phyloP scores from a whole-genome alignment of 2,113 vertebrate genomes.

The Limanda limanda region DNA sequence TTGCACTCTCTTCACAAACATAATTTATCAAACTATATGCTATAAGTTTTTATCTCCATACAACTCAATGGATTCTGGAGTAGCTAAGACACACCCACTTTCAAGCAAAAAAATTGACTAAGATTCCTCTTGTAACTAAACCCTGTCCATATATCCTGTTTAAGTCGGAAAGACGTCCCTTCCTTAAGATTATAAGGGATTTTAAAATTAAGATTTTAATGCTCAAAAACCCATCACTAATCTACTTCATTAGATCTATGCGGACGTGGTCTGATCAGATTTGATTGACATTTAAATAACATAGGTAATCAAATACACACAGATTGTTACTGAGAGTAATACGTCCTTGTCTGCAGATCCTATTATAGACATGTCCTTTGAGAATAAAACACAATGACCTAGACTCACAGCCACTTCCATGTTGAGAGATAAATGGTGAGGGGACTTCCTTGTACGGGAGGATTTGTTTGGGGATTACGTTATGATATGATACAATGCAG shows the following conservation, averaged over 20 bases:
- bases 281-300: neutral
- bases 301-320: conserved; percentile 11
- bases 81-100: neutral
- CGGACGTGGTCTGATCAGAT: neutral
- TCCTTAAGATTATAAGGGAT: neutral
- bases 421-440: conserved; percentile 59
- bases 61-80: neutral
- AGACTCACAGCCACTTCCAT: conserved; percentile 45
- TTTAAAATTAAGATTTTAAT: neutral
- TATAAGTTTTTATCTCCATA: neutral
- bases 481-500: conserved; percentile 74
- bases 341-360: conserved; percentile 25
- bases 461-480: conserved; percentile 71
- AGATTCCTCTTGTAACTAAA: neutral
- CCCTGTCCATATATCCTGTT: neutral
- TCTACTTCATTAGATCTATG: neutral
- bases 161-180: neutral
- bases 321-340: conserved; percentile 24
- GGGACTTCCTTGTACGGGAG: conserved; percentile 65
- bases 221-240: neutral
- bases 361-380: conserved; percentile 25
- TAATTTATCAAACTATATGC: neutral
- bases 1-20: too few species aligned
- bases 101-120: neutral
- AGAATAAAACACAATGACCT: conserved; percentile 47